Base-by-base conservation (phyloP, 2,113 vertebrate species). In the Fulica atra region DNA sequence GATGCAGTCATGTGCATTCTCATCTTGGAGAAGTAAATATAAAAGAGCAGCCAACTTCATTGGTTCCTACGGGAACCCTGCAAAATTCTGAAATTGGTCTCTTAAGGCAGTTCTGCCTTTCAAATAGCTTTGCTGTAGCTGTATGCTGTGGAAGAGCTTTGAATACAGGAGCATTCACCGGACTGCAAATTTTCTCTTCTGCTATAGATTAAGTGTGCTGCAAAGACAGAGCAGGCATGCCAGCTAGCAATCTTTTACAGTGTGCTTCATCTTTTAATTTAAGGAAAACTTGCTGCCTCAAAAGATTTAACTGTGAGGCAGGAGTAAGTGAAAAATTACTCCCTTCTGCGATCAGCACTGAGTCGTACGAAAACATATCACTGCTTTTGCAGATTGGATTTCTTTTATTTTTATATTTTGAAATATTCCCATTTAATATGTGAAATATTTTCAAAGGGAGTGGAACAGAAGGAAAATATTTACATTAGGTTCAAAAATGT, bases 191-290 rank as follows among this genome's bases (percentile, higher is more conserved):
- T 92, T 86, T 92, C 70, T 92, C 65, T 84, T 31, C 91, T 93
- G 64, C 66, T 94, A 82, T 40, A 96, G 83, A 96, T 92, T 88
- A 92, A 91, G 51, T 81, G 86, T 88, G 76, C 70, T 95, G 36
- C 57, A 89, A 70, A 93, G 73, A 57, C 53, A 76, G 42, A 81
- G 7, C 13, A 69, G 56, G 9, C 54, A 9, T 74, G 85, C 76
- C 95, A 94, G 7, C 56, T 46, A 66, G 20, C 44, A 73, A 44
- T 77, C 33, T 48, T 95, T 81, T 79, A 78, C 31, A 65, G 40
- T 14, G 20, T 28, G 18, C 56, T 95, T 88, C 48, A 28, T 89
- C 44, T 93, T 90, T 76, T 88, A 80, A 71, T 76, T 92, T 90
- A 93, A 93, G 72, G 59, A 72, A 50, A 51, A 61, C 61, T 90